These are phyloP conservation scores for Thymelicus lineola DNA, from an alignment of 2,888 invertebrate species.

Conservation along the genomic window DNA sequence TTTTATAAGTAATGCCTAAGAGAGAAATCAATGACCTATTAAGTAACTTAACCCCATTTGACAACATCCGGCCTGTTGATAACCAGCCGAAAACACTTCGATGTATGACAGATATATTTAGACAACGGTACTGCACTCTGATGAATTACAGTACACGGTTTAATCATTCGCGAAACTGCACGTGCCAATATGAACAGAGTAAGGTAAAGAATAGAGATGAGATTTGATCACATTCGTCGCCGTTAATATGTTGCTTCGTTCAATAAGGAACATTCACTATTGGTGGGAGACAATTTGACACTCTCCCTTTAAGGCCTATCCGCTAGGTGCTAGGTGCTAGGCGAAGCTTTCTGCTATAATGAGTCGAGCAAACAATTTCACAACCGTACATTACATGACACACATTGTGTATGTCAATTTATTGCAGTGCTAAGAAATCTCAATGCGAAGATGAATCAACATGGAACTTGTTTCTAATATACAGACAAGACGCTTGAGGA, in stretches of 20 bases:
- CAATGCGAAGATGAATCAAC: slow-evolving; percentile 12
- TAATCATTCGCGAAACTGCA: slow-evolving; percentile 41
- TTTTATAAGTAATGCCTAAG: neutral
- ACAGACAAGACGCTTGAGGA: no score
- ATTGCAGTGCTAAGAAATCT: slow-evolving; percentile 28
- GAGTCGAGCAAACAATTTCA: slow-evolving; percentile 43
- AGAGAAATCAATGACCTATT: slow-evolving; percentile 22
- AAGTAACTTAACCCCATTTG: slow-evolving; percentile 41
- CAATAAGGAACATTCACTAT: slow-evolving; percentile 28
- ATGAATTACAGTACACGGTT: slow-evolving; percentile 35
- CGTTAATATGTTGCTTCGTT: slow-evolving; percentile 12
- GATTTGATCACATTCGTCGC: neutral
- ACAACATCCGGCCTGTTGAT: slow-evolving; percentile 50
- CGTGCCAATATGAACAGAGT: neutral
- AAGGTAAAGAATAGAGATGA: slow-evolving; percentile 9
- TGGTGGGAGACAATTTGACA: slow-evolving; percentile 58
- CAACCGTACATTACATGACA: slow-evolving; percentile 39
- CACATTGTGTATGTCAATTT: slow-evolving; percentile 30
- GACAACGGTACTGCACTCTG: slow-evolving; percentile 47
- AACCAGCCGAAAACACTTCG: slow-evolving; percentile 55
- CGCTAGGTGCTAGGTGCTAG: slow-evolving; percentile 47
- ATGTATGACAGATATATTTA: slow-evolving; percentile 45
- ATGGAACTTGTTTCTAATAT: no score
- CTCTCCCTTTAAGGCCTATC: slow-evolving; percentile 56
- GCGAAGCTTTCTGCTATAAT: slow-evolving; percentile 54